These are phyloP conservation scores for Adelosebastes latens DNA, from an alignment of 2,797 vertebrate species.

Conservation along the genomic window DNA sequence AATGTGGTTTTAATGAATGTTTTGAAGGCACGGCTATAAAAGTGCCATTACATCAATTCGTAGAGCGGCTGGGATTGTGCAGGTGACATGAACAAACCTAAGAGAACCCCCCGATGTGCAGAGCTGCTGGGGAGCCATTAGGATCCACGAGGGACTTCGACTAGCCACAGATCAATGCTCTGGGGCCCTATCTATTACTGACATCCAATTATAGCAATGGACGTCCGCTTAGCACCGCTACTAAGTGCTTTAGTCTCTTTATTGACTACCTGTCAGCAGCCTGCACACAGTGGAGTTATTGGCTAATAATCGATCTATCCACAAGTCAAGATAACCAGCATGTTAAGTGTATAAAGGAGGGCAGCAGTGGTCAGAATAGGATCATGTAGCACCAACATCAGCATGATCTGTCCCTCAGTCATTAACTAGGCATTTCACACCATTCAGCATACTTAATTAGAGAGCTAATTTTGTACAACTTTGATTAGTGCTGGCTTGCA, in stretches of 20 bases:
- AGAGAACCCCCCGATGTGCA: constrained; percentile 15
- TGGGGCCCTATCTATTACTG: constrained; percentile 73
- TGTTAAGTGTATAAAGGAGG: constrained; percentile 32
- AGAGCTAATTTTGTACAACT: constrained; percentile 49
- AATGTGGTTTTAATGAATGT: constrained; percentile 78
- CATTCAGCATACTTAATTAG: constrained; percentile 44
- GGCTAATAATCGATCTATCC: constrained; percentile 66
- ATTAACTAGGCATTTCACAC: constrained; percentile 19
- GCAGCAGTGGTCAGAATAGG: neutral
- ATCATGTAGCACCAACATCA: neutral
- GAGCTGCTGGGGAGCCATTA: constrained; percentile 63
- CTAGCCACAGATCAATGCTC: constrained; percentile 71
- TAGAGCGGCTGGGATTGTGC: neutral
- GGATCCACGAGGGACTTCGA: constrained; percentile 60
- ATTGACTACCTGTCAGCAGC: constrained; percentile 72
- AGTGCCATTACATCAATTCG: constrained; percentile 64
- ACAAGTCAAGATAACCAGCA: constrained; percentile 44
- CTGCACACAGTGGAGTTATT: constrained; percentile 49
- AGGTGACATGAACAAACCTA: constrained; percentile 19
- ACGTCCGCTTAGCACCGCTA: constrained; percentile 61
- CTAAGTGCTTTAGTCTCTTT: constrained; percentile 76
- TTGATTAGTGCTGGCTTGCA: constrained; percentile 61
- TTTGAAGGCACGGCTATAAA: constrained; percentile 66
- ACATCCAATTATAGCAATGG: constrained; percentile 78
- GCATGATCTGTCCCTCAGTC: neutral